These are phyloP conservation scores for Caenorhabditis sulstoni DNA, from an alignment of 2,888 invertebrate genomes.

Conservation along the genomic window DNA sequence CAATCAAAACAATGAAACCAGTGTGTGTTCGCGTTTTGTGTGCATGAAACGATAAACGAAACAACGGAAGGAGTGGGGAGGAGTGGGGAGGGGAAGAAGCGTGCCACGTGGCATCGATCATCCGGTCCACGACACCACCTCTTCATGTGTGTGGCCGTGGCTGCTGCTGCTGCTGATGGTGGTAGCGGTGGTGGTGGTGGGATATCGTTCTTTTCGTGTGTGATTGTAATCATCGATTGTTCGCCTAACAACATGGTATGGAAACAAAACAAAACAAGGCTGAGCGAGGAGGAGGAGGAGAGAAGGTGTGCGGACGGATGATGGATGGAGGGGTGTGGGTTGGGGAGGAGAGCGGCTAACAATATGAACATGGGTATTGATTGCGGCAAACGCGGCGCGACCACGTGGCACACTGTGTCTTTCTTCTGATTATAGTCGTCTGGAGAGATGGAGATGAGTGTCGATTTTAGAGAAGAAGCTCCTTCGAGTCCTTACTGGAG, in stretches of 20 bases:
- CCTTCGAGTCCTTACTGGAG: conserved; percentile 23
- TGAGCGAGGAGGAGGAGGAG: conserved; percentile 3
- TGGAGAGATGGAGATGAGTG: conserved; percentile 1
- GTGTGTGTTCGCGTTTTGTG: conserved; percentile 35
- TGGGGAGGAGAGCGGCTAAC: conserved; percentile 29
- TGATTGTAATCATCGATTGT: conserved; percentile 10
- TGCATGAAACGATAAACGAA: conserved; percentile 34
- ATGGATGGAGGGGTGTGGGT: background rate
- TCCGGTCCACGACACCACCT: background rate
- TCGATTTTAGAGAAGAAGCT: conserved; percentile 10
- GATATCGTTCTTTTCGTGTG: too few relatives aligned
- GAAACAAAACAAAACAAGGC: conserved; percentile 8
- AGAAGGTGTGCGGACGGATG: background rate
- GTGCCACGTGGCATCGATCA: background rate
- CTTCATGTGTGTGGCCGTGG: too few relatives aligned
- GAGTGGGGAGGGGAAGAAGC: background rate
- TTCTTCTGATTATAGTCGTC: conserved; percentile 20
- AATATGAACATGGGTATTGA: conserved; percentile 61
- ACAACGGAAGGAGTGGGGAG: background rate
- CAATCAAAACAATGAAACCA: conserved; percentile 26
- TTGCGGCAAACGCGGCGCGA: conserved; percentile 29
- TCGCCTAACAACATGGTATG: conserved; percentile 52
- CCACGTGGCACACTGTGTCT: conserved; percentile 21
- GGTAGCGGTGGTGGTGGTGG: too few relatives aligned
- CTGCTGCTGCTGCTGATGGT: too few relatives aligned